Base-by-base conservation (phyloP, 2,113 vertebrate genomes). In the Dryoscopus gambensis region DNA sequence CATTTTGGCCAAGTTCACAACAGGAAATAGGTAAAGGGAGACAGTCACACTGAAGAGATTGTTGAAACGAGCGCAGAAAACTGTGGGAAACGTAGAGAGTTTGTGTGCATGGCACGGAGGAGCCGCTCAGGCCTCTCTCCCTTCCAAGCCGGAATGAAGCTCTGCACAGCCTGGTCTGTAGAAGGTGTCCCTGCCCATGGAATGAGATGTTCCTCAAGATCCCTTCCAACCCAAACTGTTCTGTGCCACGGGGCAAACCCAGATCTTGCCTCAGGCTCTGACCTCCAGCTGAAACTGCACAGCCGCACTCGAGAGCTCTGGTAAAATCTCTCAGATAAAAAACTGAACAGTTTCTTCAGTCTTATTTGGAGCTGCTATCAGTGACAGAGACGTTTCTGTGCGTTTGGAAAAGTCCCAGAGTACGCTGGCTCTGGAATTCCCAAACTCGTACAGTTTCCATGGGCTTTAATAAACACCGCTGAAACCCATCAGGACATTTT, bases 11-110 rank as follows among this genome's bases (percentile, higher is more conserved):
- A 18, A 37, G 65, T 15, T 87, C 24, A 19, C 40, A 22, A 25
- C 79, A 93, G 78, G 92, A 91, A 94, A 76, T 8, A 33, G 20
- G 75, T 35, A 49, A 87, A 80, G 30, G 55, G 94, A 86, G 53
- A 40, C 69, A 73, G 71, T 80, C 55, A 27, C 5, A 11, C 40
- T 65, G 5, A 83, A 81, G 47, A 4, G 60, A 18, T 63, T 4
- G 17, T 8, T 77, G 88, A 94, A 76, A 60, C 7, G n/a, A 57
- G 19, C 39, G 10, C 8, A 33, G 59, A 11, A 18, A 57, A 50
- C 15, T 53, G 88, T 62, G 89, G 83, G 62, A 69, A 92, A 84
- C 15, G 35, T 5, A 11, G 70, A 12, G 67, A 65, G 11, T 57
- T 78, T 47, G 14, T 40, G 11, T 7, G 10, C 28, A 10, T 24